Base-by-base conservation (phyloP, 2,113 vertebrate genomes). In the Campylomormyrus tamandua region DNA sequence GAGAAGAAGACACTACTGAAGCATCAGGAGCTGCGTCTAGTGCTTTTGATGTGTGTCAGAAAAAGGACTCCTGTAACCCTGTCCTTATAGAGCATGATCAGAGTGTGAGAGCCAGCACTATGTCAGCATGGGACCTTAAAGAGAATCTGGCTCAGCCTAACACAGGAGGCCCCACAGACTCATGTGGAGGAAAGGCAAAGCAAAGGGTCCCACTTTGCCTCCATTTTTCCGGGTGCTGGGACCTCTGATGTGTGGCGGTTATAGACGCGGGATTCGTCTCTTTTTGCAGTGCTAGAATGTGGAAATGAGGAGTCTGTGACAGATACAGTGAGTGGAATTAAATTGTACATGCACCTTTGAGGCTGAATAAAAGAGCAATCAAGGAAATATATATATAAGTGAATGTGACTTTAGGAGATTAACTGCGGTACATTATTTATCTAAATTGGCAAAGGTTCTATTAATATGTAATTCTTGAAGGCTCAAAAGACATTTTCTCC, bases 391-490 rank as follows among this genome's bases (percentile, higher is more conserved):
- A 80, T 39, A 42, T 17, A 80, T 39, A 80, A 42, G 31, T 39
- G 35, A 35, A 77, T 80, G 74, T 80, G 74, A 80, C 74, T 80
- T 80, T 80, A 17, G 74, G 35, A 80, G 74, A 42, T 80, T 35
- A 80, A 31, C n/a, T 6, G 5, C 1, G 74, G 31, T 80, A 80
- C 31, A 80, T 70, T 70, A 80, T 39, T 80, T 39, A 80, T 80
- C 74, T 39, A 80, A 35, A 80, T 80, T 19, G 35, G 74, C 35
- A 35, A 80, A 80, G 74, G 15, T 39, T 80, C 13, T 39, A 80
- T 80, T 80, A 80, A 80, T 80, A 80, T 42, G 35, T 80, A 80
- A 80, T 80, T 77, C 74, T 80, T 19, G 74, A 80, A 80, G 35
- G 35, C 74, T 77, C 31, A 42, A 39, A 77, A 77, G 74, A 17